Base-by-base conservation (phyloP, 2,113 vertebrate species). In the Tringa solitaria region DNA sequence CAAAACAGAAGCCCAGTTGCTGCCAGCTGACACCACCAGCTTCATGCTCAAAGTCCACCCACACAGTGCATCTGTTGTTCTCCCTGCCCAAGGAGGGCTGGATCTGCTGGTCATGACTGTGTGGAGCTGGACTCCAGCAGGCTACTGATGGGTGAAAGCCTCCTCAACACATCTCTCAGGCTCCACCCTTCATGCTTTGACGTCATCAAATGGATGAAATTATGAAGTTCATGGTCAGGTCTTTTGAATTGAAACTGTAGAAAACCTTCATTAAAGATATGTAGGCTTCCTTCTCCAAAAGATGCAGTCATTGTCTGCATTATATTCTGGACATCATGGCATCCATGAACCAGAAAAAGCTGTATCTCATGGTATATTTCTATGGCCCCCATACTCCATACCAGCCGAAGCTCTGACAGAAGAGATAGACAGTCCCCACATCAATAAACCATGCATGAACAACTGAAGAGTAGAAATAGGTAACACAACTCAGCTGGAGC, bases 1-100 rank as follows among this genome's bases (percentile, higher is more conserved):
- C 28, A 60, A 70, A 82, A 39, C 21, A 28, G n/a, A 69, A 57
- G 17, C 18, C 37, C 65, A 39, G 24, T 51, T 61, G 22, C 57
- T 41, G 57, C 19, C 45, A 41, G 27, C 32, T 69, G 54, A 48
- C 9, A 50, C 43, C 53, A 60, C 22, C 17, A 50, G 28, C 35
- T 69, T 37, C 43, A 21, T 70, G n/a, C 12, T 48, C n/a, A 59
- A 7, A 59, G 17, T 22, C 65, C 23, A 39, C 26, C 26, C 10
- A 22, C 9, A 7, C 23, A 45, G 13, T 27, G 12, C 4, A 0
- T 35, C 32, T 6, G 4, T 32, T 14, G 9, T 14, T 67, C 20
- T 67, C 77, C 33, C 5, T 10, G 33, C 16, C 16, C 4, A 15
- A 20, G 54, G 54, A 20, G 18, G 54, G 28, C 54, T 56, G 54